phyloP scores from a whole-genome alignment of 2,888 invertebrate species.

The Agrochola litura region DNA sequence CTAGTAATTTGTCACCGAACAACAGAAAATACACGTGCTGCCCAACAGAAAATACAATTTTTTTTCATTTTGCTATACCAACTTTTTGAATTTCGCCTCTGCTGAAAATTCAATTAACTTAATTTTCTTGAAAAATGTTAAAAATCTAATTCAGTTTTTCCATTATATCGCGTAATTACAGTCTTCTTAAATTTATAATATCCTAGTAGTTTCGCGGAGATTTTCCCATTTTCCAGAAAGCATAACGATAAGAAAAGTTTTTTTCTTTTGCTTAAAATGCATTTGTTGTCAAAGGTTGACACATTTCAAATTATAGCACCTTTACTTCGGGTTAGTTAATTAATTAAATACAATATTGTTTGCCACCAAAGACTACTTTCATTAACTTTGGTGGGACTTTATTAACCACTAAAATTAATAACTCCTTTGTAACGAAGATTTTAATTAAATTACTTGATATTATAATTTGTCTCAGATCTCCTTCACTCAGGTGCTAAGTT shows the following conservation, averaged over 20 bases:
- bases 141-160: slow-evolving; percentile 5
- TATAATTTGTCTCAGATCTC: not conserved
- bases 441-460: slow-evolving; percentile 15
- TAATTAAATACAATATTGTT: not conserved
- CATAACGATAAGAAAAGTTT: not conserved
- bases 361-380: slow-evolving; percentile 6
- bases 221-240: not conserved
- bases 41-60: slow-evolving; percentile 1
- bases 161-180: not conserved
- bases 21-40: slow-evolving; percentile 2
- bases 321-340: not conserved
- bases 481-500: slow-evolving; percentile 9
- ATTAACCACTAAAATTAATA: slow-evolving; percentile 22
- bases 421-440: slow-evolving; percentile 2
- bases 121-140: not conserved
- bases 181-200: not conserved
- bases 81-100: not conserved
- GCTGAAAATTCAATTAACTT: not conserved
- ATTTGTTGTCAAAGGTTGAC: not conserved
- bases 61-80: not conserved
- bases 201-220: slow-evolving; percentile 19
- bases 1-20: slow-evolving; percentile 43
- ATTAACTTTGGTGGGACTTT: slow-evolving; percentile 1
- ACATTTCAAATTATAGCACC: not conserved
- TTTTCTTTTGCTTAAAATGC: not conserved